Evolutionary conservation across 2,888 invertebrate species (phyloP), one percentile per base, ranked within the genome.

Genomic region (Perizoma affinitatum): DNA sequence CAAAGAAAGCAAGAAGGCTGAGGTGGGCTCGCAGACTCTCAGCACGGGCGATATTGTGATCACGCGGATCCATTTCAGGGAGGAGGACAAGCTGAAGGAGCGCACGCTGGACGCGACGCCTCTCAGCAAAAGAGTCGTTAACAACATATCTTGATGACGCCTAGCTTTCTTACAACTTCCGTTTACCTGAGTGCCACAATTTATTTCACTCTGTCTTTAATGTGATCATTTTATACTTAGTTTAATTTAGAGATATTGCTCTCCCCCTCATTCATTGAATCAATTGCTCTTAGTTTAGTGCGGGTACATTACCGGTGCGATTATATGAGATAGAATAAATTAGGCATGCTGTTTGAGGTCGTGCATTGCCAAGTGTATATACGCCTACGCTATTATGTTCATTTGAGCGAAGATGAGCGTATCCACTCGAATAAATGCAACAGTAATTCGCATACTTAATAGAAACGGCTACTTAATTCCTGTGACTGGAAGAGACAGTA

Each of bases 41-140:
- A 97, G 97, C 82, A 98, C 98, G 11, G 98, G 98, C 52, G 98
- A 98, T 83, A 96, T 98, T 78, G 97, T 97, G 56, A 97, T 98
- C 75, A 97, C 97, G 47, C 96, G 96, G 87, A 96, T 97, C 76
- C 92, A 93, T 73, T 93, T 92, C 79, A 81, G 91, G 49, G 93
- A 93, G 67, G 93, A 93, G 68, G 93, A 93, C 62, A 93, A 92
- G 68, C 68, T 77, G 0, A 88, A 90, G 50, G 93, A 93, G 70
- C 84, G 90, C 68, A 83, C 88, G 59, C 77, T 93, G 0, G 93
- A 92, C 66, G 92, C 92, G n/a, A 82, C 89, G 8, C 90, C 92
- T 6, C 68, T 79, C 56, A 87, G 82, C 76, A 92, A 91, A 75
- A 77, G 90, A 69, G 64, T 84, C 55, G 88, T 90, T 51, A 90